Conservation (phyloP, 1,140 invertebrate species). For the Lutraria rhynchaena region DNA sequence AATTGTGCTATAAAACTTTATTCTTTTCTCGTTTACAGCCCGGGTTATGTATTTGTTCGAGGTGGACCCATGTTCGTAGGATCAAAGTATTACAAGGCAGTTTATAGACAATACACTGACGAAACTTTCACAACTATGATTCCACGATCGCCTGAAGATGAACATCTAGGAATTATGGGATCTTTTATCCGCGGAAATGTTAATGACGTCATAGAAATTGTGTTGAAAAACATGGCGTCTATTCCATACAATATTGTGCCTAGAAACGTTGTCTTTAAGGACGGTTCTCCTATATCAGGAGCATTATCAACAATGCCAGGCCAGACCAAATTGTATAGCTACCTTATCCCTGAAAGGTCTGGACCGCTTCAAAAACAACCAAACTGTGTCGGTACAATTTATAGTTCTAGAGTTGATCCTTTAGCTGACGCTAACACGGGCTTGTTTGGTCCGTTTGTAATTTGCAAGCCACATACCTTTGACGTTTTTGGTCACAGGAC, state of each 20-base stretch:
- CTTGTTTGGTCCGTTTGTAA: constrained; percentile 73
- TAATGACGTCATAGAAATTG: constrained; percentile 66
- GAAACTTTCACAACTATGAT: constrained; percentile 63
- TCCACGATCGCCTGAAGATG: constrained; percentile 53
- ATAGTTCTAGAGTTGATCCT: constrained; percentile 72
- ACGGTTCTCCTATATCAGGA: constrained; percentile 3
- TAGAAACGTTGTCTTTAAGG: constrained; percentile 54
- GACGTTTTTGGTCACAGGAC: constrained; percentile 31
- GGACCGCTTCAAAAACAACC: constrained; percentile 70
- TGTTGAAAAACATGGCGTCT: constrained; percentile 58
- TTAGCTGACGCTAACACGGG: constrained; percentile 71
- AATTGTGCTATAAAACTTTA: too few species aligned
- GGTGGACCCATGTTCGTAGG: constrained; percentile 59
- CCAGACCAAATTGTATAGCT: constrained; percentile 62
- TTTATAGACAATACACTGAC: constrained; percentile 72
- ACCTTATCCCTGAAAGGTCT: constrained; percentile 66
- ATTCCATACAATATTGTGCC: constrained; percentile 64
- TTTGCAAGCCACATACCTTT: constrained; percentile 68
- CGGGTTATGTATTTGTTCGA: constrained; percentile 37
- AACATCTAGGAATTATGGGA: constrained; percentile 70
- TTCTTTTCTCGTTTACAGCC: constrained; percentile 14
- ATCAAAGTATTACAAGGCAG: constrained; percentile 70
- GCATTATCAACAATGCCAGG: constrained; percentile 48
- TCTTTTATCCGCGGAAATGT: constrained; percentile 74
- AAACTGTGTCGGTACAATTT: constrained; percentile 74